phyloP scores from a whole-genome alignment of 1,140 invertebrate genomes.

The Polypedilum pembai region DNA sequence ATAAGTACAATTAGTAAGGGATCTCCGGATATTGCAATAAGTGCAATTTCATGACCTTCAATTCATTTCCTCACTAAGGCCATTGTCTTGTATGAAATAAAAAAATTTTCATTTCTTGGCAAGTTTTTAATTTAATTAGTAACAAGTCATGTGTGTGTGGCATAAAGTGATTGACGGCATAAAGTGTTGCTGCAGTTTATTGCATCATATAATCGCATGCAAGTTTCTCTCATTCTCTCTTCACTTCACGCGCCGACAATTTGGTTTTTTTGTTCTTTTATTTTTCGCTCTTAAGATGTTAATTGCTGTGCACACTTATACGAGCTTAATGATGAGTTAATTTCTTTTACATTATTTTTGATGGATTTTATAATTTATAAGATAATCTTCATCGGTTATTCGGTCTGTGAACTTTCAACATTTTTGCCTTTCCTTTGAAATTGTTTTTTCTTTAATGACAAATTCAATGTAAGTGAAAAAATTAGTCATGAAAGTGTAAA shows the following conservation, averaged over 20 bases:
- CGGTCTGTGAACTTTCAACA: not conserved
- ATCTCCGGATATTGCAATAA: not conserved
- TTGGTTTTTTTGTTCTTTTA: not conserved
- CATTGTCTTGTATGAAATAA: too few species aligned
- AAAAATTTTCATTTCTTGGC: too few species aligned
- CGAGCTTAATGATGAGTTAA: constrained; percentile 2
- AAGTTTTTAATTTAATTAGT: too few species aligned
- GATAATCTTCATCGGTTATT: not conserved
- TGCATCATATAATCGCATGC: not conserved
- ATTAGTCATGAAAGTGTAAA: too few species aligned
- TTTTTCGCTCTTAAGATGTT: too few species aligned
- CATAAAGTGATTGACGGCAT: too few species aligned
- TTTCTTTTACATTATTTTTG: constrained; percentile 11
- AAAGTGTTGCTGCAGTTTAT: not conserved
- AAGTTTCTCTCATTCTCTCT: not conserved
- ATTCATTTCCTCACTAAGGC: not conserved
- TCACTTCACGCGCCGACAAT: constrained; percentile 15
- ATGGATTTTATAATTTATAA: not conserved
- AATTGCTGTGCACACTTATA: not conserved
- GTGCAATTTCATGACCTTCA: not conserved
- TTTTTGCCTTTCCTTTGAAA: not conserved
- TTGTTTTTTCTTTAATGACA: not conserved
- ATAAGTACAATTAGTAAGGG: not conserved
- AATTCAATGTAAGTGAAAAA: too few species aligned
- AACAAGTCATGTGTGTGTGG: too few species aligned